Conservation (phyloP, 92 coral and sea anemone genomes). For the Hydrozoanthus gracilis region DNA sequence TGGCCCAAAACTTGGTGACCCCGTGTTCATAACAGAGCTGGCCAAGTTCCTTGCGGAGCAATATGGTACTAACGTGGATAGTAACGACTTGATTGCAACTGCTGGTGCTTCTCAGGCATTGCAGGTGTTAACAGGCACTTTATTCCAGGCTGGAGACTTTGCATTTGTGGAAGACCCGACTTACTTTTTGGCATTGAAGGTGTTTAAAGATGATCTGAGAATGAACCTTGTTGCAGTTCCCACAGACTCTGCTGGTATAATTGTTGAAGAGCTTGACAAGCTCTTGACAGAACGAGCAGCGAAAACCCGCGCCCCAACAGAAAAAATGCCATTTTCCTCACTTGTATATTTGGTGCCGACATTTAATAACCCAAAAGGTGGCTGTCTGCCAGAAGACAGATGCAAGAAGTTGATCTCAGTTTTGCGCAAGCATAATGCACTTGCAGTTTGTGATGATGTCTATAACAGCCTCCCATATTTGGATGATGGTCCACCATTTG, state of each 20-base stretch:
- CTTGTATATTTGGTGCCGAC: conserved; percentile 85
- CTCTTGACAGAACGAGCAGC: conserved; percentile 62
- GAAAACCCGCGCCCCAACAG: conserved; percentile 55
- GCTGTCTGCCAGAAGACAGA: conserved; percentile 69
- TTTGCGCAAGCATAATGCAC: conserved; percentile 80
- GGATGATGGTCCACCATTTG: conserved; percentile 54
- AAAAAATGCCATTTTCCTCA: conserved; percentile 72
- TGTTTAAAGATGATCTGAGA: conserved; percentile 58
- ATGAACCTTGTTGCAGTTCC: conserved; percentile 83
- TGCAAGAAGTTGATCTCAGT: conserved; percentile 72
- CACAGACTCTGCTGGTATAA: conserved; percentile 75
- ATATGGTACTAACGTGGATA: conserved; percentile 65
- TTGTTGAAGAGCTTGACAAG: conserved; percentile 82
- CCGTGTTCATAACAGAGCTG: conserved; percentile 58
- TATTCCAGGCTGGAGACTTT: conserved; percentile 76
- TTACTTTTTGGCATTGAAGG: conserved; percentile 71
- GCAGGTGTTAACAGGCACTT: conserved; percentile 40
- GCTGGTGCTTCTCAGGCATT: conserved; percentile 92
- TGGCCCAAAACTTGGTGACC: conserved; percentile 83
- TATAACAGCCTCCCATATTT: conserved; percentile 70
- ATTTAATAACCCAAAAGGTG: conserved; percentile 91
- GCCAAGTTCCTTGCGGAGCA: conserved; percentile 81
- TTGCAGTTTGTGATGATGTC: conserved; percentile 97
- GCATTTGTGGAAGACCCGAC: conserved; percentile 95
- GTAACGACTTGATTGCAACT: conserved; percentile 72